phyloP scores from a whole-genome alignment of 2,113 vertebrate genomes.

The Paracyprichromis sp. region DNA sequence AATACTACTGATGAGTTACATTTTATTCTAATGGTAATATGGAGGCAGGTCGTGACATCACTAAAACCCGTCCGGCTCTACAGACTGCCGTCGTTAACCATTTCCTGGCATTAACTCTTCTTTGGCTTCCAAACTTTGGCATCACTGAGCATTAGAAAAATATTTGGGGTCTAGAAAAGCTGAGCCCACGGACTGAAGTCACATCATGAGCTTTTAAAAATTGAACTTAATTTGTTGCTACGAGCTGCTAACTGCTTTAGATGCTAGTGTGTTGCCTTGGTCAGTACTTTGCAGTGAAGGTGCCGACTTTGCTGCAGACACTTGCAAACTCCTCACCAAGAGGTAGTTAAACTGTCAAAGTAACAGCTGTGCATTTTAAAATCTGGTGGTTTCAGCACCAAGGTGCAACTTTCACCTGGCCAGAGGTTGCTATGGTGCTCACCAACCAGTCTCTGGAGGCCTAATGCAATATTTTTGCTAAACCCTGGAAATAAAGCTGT shows the following conservation, averaged over 20 bases:
- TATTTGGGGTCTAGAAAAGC: not conserved
- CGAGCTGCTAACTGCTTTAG: not conserved
- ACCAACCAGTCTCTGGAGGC: not conserved
- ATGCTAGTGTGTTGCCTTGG: not conserved
- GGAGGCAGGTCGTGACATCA: not conserved
- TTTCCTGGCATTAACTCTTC: not conserved
- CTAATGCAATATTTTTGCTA: not conserved
- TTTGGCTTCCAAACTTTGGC: not conserved
- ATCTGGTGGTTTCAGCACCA: not conserved
- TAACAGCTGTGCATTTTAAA: not conserved
- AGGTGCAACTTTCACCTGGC: not conserved
- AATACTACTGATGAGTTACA: not conserved
- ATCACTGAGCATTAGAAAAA: not conserved
- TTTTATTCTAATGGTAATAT: not conserved
- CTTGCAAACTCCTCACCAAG: not conserved
- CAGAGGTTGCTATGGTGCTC: rapidly evolving
- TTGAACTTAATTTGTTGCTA: not conserved
- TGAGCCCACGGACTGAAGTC: rapidly evolving
- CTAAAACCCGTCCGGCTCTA: rapidly evolving
- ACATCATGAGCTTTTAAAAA: not conserved
- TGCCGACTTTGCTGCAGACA: not conserved
- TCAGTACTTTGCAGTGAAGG: not conserved
- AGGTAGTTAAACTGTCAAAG: not conserved
- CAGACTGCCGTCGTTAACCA: not conserved
- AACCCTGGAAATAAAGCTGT: not conserved